These are phyloP conservation scores for Aleiodes alternator DNA, from an alignment of 2,888 invertebrate genomes.

Conservation along the genomic window DNA sequence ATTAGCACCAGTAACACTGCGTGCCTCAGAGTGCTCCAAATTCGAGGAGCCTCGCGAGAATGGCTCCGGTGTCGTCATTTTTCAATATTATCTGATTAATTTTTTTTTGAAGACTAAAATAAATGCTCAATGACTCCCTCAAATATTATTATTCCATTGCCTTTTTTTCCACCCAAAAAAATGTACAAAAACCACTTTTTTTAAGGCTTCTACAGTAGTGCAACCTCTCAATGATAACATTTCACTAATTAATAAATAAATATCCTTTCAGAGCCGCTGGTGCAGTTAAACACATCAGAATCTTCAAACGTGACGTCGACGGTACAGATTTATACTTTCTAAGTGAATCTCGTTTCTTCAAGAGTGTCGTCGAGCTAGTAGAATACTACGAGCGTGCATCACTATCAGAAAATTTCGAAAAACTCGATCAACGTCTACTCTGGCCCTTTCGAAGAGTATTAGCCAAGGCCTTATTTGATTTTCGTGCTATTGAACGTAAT, in stretches of 20 bases:
- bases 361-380: slow-evolving; percentile 93
- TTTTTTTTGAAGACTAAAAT: too few species aligned
- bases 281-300: slow-evolving; percentile 93
- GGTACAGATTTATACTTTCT: slow-evolving; percentile 86
- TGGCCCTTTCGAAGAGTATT: slow-evolving; percentile 89
- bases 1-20: too few species aligned
- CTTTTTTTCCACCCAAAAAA: too few species aligned
- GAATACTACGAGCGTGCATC: slow-evolving; percentile 95
- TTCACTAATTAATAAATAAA: not conserved
- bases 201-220: too few species aligned
- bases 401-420: slow-evolving; percentile 93
- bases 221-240: not conserved
- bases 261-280: slow-evolving; percentile 84
- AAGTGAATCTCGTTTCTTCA: slow-evolving; percentile 93
- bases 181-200: too few species aligned
- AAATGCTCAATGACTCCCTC: too few species aligned
- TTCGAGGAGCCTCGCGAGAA: too few species aligned
- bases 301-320: slow-evolving; percentile 86
- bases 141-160: too few species aligned
- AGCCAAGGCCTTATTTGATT: slow-evolving; percentile 88
- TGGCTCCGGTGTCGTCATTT: too few species aligned
- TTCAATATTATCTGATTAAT: too few species aligned
- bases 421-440: slow-evolving; percentile 86
- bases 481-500: slow-evolving; percentile 84
- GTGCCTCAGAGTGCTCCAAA: too few species aligned